Evolutionary conservation across 2,797 vertebrate genomes (phyloP).

Genomic region (Ceryle rudis): DNA sequence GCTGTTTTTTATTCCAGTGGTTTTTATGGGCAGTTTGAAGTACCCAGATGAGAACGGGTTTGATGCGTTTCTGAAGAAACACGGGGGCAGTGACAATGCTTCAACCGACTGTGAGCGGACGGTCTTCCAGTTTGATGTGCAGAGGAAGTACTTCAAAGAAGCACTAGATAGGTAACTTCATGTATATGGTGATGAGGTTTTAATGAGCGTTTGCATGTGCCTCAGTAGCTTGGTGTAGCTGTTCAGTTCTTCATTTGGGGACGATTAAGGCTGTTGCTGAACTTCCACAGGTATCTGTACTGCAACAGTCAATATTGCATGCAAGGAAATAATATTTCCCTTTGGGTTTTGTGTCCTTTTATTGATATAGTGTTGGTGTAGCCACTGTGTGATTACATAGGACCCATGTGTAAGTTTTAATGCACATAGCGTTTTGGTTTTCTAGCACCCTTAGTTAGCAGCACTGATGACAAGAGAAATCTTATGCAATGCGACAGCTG

Average conservation of each 20-base stretch:
- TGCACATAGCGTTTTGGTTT: background rate
- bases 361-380: background rate
- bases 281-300: background rate
- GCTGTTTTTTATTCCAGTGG: constrained; percentile 84
- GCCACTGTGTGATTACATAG: background rate
- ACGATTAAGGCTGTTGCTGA: background rate
- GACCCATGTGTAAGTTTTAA: background rate
- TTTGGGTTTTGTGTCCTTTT: background rate
- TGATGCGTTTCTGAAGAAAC: constrained; percentile 95
- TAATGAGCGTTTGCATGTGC: background rate
- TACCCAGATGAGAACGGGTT: constrained; percentile 96
- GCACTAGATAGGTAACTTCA: constrained; percentile 90
- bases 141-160: constrained; percentile 92
- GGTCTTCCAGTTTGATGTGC: constrained; percentile 96
- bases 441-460: background rate
- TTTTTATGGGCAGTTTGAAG: constrained; percentile 97
- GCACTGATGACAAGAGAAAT: background rate
- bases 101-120: constrained; percentile 96
- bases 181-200: background rate
- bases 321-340: background rate
- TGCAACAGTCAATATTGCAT: background rate
- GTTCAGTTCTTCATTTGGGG: background rate
- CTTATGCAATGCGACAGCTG: background rate
- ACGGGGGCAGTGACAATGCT: constrained; percentile 94
- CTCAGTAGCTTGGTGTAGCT: background rate